These are phyloP conservation scores for Dicyrtomina minuta DNA, from an alignment of 2,888 invertebrate species.

Conservation along the genomic window DNA sequence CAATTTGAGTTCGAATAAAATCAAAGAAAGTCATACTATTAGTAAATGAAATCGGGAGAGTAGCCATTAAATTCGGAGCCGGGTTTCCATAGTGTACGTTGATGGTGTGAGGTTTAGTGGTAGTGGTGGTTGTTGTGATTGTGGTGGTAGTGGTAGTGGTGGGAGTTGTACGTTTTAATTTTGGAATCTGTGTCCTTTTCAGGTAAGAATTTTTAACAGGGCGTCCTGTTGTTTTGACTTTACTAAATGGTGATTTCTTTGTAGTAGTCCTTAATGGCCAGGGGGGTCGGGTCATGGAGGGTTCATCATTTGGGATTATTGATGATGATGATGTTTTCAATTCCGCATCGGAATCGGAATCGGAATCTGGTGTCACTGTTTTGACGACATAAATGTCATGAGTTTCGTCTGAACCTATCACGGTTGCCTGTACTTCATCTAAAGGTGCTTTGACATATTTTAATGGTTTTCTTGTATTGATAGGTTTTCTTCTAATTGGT, in stretches of 20 bases:
- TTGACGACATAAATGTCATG: constrained; percentile 49
- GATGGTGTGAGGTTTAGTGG: constrained; percentile 42
- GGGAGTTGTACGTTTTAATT: constrained; percentile 43
- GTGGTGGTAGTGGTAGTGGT: too few relatives aligned
- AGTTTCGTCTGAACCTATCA: constrained; percentile 44
- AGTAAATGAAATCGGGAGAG: constrained; percentile 41
- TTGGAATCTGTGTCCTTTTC: constrained; percentile 37
- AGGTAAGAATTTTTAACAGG: constrained; percentile 45
- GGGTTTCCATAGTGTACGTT: constrained; percentile 49
- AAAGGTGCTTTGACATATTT: constrained; percentile 49
- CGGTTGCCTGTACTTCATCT: constrained; percentile 45
- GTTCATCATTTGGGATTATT: too few relatives aligned
- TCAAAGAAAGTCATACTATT: constrained; percentile 51
- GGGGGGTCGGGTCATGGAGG: constrained; percentile 24
- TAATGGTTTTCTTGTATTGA: constrained; percentile 28
- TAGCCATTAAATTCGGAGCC: constrained; percentile 36
- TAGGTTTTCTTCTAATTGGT: constrained; percentile 37
- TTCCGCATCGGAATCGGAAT: too few relatives aligned
- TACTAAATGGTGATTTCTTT: constrained; percentile 31
- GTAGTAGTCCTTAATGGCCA: constrained; percentile 35
- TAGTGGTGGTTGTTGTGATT: too few relatives aligned
- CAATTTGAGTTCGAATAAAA: constrained; percentile 49
- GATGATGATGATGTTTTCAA: constrained; percentile 36
- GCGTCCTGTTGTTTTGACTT: constrained; percentile 36
- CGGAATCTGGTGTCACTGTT: constrained; percentile 26